These are phyloP conservation scores for Thunnus albacares DNA, from an alignment of 2,797 vertebrate genomes.

Conservation along the genomic window DNA sequence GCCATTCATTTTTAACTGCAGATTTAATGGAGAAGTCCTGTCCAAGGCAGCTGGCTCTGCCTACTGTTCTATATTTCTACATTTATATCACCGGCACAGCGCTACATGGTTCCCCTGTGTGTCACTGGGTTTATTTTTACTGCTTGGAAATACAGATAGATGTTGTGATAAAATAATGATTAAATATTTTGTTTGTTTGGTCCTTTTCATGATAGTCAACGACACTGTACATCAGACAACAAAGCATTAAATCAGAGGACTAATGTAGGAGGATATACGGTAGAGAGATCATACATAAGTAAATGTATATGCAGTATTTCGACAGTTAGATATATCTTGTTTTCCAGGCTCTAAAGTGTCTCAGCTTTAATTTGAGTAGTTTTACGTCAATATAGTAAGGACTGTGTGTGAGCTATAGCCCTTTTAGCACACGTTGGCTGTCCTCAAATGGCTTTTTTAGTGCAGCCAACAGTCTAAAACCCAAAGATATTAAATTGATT, in stretches of 20 bases:
- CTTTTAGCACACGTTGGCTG: no score
- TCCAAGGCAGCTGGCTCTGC: conserved; percentile 10
- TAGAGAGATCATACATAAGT: background rate
- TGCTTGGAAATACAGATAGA: background rate
- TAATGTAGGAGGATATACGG: background rate
- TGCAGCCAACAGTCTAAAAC: no score
- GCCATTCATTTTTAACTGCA: conserved; percentile 74
- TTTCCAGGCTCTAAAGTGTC: no score
- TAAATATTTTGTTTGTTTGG: conserved; percentile 1
- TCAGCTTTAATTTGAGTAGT: no score
- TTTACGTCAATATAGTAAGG: no score
- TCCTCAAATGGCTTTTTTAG: no score
- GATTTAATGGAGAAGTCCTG: conserved; percentile 77
- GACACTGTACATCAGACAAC: background rate
- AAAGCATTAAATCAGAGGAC: background rate
- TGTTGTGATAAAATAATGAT: conserved; percentile 4
- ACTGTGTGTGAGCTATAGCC: no score
- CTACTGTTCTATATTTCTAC: conserved; percentile 24
- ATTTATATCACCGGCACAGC: conserved; percentile 6
- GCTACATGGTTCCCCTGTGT: conserved; percentile 5
- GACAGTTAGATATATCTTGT: no score
- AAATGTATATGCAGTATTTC: background rate
- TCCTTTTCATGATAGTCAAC: background rate
- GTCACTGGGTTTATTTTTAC: conserved; percentile 43
- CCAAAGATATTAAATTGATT: no score